These are phyloP conservation scores for Crypturellus undulatus DNA, from an alignment of 2,113 vertebrate genomes.

Conservation along the genomic window DNA sequence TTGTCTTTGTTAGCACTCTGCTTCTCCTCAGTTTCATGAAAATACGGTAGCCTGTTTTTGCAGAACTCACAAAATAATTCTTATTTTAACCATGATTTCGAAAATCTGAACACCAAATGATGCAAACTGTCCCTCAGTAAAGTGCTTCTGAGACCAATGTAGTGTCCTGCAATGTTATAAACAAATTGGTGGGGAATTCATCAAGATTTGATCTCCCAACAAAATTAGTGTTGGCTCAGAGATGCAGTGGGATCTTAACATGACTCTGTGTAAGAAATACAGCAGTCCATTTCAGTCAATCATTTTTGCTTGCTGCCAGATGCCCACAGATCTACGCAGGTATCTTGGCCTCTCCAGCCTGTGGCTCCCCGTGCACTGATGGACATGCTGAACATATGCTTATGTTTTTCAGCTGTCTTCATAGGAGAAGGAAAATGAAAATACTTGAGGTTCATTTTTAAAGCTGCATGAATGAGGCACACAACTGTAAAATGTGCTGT, in stretches of 20 bases:
- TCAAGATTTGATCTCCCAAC: neutral
- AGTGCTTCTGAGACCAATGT: neutral
- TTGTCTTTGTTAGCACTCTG: neutral
- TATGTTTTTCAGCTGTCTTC: neutral
- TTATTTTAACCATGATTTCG: neutral
- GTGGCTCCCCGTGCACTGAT: neutral
- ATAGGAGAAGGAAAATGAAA: neutral
- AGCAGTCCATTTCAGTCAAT: neutral
- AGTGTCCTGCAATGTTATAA: neutral
- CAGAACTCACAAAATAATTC: neutral
- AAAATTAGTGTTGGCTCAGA: neutral
- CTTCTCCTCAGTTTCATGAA: neutral
- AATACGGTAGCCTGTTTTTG: neutral
- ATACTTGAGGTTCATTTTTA: neutral
- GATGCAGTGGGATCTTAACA: neutral
- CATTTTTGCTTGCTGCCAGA: neutral
- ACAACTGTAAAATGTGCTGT: neutral
- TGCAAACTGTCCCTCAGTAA: neutral
- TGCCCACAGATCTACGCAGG: neutral
- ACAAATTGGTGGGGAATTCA: neutral
- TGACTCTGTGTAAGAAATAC: neutral
- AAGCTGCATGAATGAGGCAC: neutral
- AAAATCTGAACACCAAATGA: neutral
- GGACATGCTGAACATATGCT: neutral
- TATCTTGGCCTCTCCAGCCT: neutral